Evolutionary conservation across 2,797 vertebrate species (phyloP).

Genomic region (Vireo griseus): DNA sequence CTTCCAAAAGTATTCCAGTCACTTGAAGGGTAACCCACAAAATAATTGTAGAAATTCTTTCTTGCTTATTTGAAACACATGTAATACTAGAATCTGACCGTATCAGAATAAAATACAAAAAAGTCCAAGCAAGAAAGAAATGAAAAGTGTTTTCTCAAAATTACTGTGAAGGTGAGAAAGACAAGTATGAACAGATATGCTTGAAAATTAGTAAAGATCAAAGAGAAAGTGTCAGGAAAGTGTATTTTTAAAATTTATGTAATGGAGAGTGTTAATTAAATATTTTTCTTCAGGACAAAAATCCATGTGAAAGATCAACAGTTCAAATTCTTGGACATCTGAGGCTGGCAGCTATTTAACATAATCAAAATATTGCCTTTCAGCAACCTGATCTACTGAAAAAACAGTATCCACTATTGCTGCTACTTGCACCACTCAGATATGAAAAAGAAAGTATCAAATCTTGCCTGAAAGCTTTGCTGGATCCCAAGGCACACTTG

Average conservation of each 20-base stretch:
- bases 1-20: not conserved
- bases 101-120: not conserved
- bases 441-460: not conserved
- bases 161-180: not conserved
- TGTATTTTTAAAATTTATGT: not conserved
- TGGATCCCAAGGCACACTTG: conserved; percentile 4
- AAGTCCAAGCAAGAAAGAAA: not conserved
- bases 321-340: not conserved
- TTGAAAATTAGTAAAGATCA: not conserved
- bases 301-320: not conserved
- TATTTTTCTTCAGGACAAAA: not conserved
- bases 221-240: not conserved
- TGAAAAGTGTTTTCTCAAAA: not conserved
- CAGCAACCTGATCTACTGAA: not conserved
- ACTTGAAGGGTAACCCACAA: not conserved
- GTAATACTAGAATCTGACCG: not conserved
- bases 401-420: not conserved
- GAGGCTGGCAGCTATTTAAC: not conserved
- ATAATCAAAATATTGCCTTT: not conserved
- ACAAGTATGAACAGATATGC: not conserved
- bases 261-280: not conserved
- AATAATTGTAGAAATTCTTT: not conserved
- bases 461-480: not conserved
- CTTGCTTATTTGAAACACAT: not conserved
- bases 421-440: not conserved